Evolutionary conservation across 2,113 vertebrate genomes (phyloP), one percentile per base, ranked within the genome.

Genomic region (Garra rufa): DNA sequence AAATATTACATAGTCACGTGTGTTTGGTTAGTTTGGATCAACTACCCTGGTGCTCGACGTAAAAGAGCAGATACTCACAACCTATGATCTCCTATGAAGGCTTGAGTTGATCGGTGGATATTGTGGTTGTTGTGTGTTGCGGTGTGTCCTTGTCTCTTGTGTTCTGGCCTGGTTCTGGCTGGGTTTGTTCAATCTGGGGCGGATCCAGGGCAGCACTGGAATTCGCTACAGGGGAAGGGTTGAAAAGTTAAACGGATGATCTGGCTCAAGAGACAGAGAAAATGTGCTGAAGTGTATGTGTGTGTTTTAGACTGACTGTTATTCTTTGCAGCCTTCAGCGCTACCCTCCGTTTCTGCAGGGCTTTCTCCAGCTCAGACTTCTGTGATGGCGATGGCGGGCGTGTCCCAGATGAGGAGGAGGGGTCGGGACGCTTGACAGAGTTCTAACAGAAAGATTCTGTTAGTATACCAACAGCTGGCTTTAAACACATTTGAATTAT

Each of bases 1-100:
- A n/a, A n/a, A n/a, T n/a, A n/a, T n/a, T n/a, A n/a, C n/a, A n/a
- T n/a, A n/a, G n/a, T n/a, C n/a, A n/a, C n/a, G n/a, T n/a, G n/a
- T n/a, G 26, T 55, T 77, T 24, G 6, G 19, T 41, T 57, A 13
- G 75, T 78, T 61, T 78, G 3, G 21, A 59, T 59, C 11, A 75
- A 75, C 8, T 28, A 26, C 3, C 0, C 44, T 30, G n/a, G 13
- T 48, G 73, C 43, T 75, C 41, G 24, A 43, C 41, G 15, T 46
- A 73, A 44, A 24, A 63, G 82, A 67, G 9, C 46, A 81, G 52
- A 46, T 83, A 90, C 84, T 89, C 73, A 90, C 88, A 85, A 63
- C 44, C 70, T 24, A 19, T 38, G 57, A 26, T 17, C 57, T 63
- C 43, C n/a, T 59, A 24, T 43, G 61, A 38, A 28, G 74, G 48